Percentiles rank a stretch among this genome's conserved stretches.
These are phyloP conservation scores for Tetramorium simillimum DNA, from an alignment of 1,140 invertebrate genomes.

Conservation along the genomic window DNA sequence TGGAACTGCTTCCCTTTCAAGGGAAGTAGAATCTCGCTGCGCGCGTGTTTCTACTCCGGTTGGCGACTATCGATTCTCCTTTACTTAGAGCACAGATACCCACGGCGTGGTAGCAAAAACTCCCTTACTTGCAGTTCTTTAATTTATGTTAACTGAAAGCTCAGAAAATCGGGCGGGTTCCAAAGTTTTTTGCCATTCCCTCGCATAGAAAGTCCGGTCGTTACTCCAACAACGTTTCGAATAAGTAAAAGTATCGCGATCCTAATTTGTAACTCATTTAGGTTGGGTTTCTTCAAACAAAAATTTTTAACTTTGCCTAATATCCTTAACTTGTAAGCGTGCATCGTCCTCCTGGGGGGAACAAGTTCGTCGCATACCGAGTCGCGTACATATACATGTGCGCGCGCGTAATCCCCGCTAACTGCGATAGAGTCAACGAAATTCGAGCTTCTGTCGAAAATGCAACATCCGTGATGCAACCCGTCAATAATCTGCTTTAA, in stretches of 20 bases:
- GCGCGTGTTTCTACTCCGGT: constrained; percentile 32
- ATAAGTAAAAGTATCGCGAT: constrained; percentile 47
- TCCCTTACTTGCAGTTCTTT: constrained; percentile 57
- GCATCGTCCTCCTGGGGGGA: too few relatives aligned
- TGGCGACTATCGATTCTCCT: constrained; percentile 48
- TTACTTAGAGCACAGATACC: constrained; percentile 48
- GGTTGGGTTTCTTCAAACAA: not conserved
- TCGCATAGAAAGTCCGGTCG: constrained; percentile 48
- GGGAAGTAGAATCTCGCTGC: constrained; percentile 37
- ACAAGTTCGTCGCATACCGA: not conserved
- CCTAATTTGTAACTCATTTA: constrained; percentile 53
- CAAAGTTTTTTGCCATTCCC: constrained; percentile 41
- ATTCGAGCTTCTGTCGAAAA: not conserved
- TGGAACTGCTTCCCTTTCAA: constrained; percentile 35
- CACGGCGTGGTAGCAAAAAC: constrained; percentile 38
- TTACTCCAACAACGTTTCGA: constrained; percentile 40
- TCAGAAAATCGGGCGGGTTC: constrained; percentile 38
- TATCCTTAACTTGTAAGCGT: not conserved
- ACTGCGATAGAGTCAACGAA: not conserved
- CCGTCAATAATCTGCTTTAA: constrained; percentile 45
- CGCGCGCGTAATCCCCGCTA: not conserved
- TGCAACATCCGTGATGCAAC: constrained; percentile 24
- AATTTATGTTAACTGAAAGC: constrained; percentile 63
- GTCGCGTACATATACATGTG: not conserved
- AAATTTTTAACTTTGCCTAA: not conserved